Conservation (phyloP, 2,797 vertebrate species). For the Lemur catta region DNA sequence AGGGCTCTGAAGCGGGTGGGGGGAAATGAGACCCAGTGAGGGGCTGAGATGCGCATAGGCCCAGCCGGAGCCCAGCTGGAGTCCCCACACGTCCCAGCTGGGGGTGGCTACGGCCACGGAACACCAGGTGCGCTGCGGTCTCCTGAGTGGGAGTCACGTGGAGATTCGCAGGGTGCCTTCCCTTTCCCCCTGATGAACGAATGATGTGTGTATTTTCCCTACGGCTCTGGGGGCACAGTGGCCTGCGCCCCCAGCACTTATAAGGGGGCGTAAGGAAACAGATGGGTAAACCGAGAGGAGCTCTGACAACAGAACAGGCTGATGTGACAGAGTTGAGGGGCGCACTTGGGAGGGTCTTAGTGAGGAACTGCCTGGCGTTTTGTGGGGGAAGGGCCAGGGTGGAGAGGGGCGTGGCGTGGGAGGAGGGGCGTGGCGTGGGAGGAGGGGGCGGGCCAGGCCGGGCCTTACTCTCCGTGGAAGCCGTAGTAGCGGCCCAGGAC, state of each 20-base stretch:
- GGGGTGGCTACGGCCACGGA: background rate
- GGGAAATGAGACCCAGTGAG: background rate
- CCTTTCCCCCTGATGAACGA: too few species aligned
- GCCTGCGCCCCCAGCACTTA: background rate
- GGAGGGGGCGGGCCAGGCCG: too few species aligned
- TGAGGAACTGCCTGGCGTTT: background rate
- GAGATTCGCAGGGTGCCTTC: background rate
- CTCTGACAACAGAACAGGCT: too few species aligned
- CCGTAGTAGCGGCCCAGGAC: conserved; percentile 93
- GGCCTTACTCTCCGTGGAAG: conserved; percentile 92
- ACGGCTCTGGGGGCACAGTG: background rate
- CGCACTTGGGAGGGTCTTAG: background rate
- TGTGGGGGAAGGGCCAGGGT: background rate
- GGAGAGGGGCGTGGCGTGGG: too few species aligned
- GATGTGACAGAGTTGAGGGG: rapidly evolving
- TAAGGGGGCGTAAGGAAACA: background rate
- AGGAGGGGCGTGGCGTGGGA: too few species aligned
- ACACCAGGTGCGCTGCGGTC: background rate
- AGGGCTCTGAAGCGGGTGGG: conserved; percentile 85
- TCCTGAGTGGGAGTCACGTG: background rate
- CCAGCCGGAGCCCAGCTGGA: background rate
- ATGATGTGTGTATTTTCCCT: background rate
- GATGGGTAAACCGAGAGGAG: background rate
- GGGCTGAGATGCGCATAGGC: background rate
- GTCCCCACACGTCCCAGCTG: background rate